Conservation (phyloP, 2,113 vertebrate species). For the Percina caprodes region DNA sequence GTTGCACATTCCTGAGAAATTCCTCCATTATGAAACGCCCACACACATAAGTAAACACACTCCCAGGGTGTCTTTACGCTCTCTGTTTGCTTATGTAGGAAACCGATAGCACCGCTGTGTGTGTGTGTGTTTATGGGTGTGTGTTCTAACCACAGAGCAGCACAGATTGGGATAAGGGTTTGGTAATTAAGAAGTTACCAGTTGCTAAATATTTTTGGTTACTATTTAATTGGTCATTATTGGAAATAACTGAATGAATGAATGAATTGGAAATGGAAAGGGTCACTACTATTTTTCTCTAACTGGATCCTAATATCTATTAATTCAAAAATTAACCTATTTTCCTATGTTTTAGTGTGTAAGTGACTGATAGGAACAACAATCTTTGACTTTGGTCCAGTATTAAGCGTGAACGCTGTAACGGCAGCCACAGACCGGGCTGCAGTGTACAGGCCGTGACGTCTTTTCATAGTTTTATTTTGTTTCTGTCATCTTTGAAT, state of each 20-base stretch:
- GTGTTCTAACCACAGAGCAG: constrained; percentile 1
- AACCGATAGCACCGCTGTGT: constrained; percentile 7
- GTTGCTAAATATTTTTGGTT: not conserved
- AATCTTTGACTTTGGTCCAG: too few species aligned
- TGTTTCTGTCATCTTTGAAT: too few species aligned
- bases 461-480: too few species aligned
- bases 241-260: too few species aligned
- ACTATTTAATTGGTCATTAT: not conserved
- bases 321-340: too few species aligned
- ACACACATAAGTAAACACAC: constrained; percentile 27
- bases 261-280: not conserved
- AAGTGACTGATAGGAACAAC: too few species aligned
- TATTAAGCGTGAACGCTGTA: too few species aligned
- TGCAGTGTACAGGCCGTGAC: too few species aligned
- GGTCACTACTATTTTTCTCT: too few species aligned
- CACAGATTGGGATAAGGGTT: not conserved
- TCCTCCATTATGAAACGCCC: constrained; percentile 36
- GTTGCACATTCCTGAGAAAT: constrained; percentile 36
- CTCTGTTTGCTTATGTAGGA: constrained; percentile 18
- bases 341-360: too few species aligned
- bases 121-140: not conserved
- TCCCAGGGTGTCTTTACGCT: not conserved
- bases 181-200: not conserved
- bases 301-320: too few species aligned
- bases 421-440: too few species aligned